These are phyloP conservation scores for Eurytoma californica DNA, from an alignment of 2,888 invertebrate species.

Conservation along the genomic window DNA sequence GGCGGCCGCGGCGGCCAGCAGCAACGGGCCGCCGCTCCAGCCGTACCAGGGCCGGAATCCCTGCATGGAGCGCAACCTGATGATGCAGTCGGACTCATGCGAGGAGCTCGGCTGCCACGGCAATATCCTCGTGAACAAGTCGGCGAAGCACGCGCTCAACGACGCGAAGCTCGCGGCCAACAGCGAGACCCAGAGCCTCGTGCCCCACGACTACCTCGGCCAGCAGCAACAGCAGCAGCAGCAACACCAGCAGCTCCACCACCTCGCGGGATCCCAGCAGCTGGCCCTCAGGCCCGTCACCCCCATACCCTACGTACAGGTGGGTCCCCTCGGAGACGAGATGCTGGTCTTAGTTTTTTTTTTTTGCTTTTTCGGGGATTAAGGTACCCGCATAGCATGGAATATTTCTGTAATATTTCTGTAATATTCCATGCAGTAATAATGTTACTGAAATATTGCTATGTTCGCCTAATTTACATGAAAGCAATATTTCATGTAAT, in stretches of 20 bases:
- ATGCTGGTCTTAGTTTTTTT: too few relatives aligned
- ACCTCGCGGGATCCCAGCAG: conserved; percentile 51
- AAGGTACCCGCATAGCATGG: too few relatives aligned
- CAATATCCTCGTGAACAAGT: conserved; percentile 79
- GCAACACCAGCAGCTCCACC: conserved; percentile 43
- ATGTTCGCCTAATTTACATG: too few relatives aligned
- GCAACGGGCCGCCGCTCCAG: conserved; percentile 76
- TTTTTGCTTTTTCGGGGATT: too few relatives aligned
- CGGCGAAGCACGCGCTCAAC: conserved; percentile 77
- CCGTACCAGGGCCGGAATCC: conserved; percentile 91
- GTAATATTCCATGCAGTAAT: too few relatives aligned
- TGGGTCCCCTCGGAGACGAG: neutral
- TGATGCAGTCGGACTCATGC: conserved; percentile 78
- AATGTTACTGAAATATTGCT: too few relatives aligned
- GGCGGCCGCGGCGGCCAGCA: neutral
- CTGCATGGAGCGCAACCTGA: conserved; percentile 86
- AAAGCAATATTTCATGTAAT: too few relatives aligned
- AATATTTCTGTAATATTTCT: too few relatives aligned
- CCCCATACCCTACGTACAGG: conserved; percentile 81
- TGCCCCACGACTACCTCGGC: conserved; percentile 76
- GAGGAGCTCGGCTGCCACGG: conserved; percentile 77
- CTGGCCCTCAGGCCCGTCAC: conserved; percentile 75
- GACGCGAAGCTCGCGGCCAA: conserved; percentile 60
- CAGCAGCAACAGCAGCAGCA: conserved; percentile 3
- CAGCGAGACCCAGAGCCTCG: conserved; percentile 76